Base-by-base conservation (phyloP, 64 coral and sea anemone species). In the Porites australiensis region DNA sequence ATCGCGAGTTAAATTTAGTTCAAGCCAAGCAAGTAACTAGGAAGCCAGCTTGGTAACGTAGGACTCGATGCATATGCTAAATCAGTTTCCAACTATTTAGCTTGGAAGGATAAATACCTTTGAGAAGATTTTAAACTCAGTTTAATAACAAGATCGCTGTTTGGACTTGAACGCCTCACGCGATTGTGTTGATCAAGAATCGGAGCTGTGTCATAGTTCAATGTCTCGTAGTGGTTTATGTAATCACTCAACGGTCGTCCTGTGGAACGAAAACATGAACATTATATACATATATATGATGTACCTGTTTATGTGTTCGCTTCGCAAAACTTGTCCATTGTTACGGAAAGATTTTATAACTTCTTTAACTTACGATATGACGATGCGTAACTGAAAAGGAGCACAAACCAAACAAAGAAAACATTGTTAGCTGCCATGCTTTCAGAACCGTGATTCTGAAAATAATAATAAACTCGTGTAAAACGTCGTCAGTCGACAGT, bases 151-250 rank as follows among this genome's bases (percentile, higher is more conserved):
- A 79, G 74, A 82, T 55, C 75, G 55, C 71, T 89, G 77, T 49
- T 77, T 6, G 77, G 10, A 64, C 88, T 87, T 63, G 90, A 92
- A 74, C 95, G 92, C n/a, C 88, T 90, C 46, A 62, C 88, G 22
- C 95, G 91, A 62, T 85, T 86, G 43, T 96, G 95, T 80, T 96
- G 91, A 9, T 82, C 44, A 59, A 64, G 71, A 65, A 96, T 61
- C 11, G 52, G 48, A 64, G 71, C 60, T 7, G 91, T 69, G 46
- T 93, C 89, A 67, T 96, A 96, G 83, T 82, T 90, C 8, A 96
- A 64, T 8, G 95, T 96, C 50, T 96, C 95, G 21, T 81, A 94
- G 59, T 90, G 74, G 20, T 90, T 87, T 51, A 96, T 90, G 52
- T 80, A 96, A 6, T 96, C 91, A 63, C 91, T 82, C 58, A 96